Evolutionary conservation across 2,797 vertebrate genomes (phyloP), one percentile per base, ranked within the genome.

Genomic region (Diglossa cyanea): DNA sequence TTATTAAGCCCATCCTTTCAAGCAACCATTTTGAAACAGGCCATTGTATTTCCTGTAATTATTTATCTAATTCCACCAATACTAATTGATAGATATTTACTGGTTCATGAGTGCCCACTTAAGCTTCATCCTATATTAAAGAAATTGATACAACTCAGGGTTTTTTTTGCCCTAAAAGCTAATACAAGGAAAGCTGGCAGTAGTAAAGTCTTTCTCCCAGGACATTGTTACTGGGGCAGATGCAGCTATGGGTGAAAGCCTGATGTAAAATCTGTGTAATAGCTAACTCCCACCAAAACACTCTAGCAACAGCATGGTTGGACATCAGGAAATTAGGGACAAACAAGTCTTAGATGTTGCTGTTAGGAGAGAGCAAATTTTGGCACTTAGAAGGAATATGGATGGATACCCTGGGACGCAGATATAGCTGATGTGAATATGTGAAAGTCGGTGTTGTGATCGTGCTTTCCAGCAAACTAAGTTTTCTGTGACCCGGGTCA

Each of bases 251-350:
- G 25, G 37, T 62, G 63, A 79, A 88, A 93, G 25, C 19, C 62
- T 47, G 19, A 9, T 30, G 17, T 28, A 60, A 73, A 76, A 73
- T 20, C 63, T 13, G 5, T 26, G 17, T 9, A 60, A 28, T 7
- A 39, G 42, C 12, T 10, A 42, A 21, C 12, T 84, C 40, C 33
- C 40, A 66, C 24, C 28, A 44, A 67, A 73, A 25, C 11, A n/a
- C 31, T 2, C 2, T 14, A 10, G 21, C 31, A 25, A 2, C 33
- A 45, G 33, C 4, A 5, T 60, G 0, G 0, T 2, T 28, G n/a
- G 26, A 51, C 10, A 21, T 39, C 4, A 53, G 63, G 20, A 62
- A 66, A 75, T 17, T 3, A 10, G 35, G 66, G 28, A 17, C 31
- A 57, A 62, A 21, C 2, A 28, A 35, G 18, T 18, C 61, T 47